Conservation (phyloP, 2,797 vertebrate species). For the Lepilemur ruficaudatus region DNA sequence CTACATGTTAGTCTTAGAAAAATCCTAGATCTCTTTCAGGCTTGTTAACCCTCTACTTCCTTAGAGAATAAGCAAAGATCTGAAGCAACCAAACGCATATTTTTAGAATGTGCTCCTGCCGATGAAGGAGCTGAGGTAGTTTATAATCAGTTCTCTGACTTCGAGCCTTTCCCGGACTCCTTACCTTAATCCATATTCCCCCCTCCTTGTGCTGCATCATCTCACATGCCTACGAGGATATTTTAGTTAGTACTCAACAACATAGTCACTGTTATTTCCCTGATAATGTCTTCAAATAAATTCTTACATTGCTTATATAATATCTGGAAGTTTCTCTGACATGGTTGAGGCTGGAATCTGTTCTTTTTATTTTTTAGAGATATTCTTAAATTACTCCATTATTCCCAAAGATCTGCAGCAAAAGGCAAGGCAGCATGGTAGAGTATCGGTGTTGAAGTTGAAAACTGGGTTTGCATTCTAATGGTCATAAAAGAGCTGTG, state of each 20-base stretch:
- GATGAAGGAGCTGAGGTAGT: background rate
- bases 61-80: background rate
- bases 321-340: background rate
- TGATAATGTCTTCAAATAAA: background rate
- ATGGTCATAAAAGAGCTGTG: background rate
- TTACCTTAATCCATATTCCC: background rate
- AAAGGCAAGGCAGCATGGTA: background rate
- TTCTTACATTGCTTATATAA: background rate
- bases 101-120: background rate
- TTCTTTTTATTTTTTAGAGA: background rate
- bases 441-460: background rate
- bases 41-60: background rate
- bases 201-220: background rate
- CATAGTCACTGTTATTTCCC: background rate
- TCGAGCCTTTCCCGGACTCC: background rate
- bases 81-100: background rate
- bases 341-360: background rate
- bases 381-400: background rate
- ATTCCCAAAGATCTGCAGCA: background rate
- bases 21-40: background rate
- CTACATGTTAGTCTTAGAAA: background rate
- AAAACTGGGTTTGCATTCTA: background rate
- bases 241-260: background rate
- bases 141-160: background rate
- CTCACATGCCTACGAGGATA: background rate